Conservation (phyloP, 2,113 vertebrate species). For the Sisor rabdophorus region DNA sequence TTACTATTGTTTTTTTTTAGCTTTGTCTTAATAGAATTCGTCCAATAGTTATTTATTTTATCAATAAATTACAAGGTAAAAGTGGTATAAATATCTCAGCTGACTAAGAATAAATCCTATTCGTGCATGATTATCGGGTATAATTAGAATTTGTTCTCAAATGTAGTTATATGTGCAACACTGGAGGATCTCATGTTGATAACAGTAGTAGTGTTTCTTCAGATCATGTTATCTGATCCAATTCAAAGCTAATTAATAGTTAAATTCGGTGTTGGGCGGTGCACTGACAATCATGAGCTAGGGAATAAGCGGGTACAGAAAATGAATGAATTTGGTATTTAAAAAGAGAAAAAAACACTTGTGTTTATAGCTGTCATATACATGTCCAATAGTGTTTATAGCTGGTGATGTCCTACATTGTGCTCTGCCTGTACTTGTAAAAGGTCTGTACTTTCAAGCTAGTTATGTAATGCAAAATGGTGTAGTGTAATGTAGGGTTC, state of each 20-base stretch:
- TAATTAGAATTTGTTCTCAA: neutral
- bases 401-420: neutral
- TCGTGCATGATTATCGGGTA: too few relatives aligned
- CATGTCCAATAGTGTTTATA: too few relatives aligned
- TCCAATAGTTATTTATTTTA: neutral
- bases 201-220: too few relatives aligned
- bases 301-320: too few relatives aligned
- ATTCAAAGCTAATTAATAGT: neutral
- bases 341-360: neutral
- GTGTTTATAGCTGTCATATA: too few relatives aligned
- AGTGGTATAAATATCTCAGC: constrained; percentile 12
- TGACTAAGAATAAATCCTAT: neutral
- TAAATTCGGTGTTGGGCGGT: too few relatives aligned
- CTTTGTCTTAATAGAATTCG: neutral
- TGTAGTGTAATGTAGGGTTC: neutral
- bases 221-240: too few relatives aligned
- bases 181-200: neutral
- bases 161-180: neutral
- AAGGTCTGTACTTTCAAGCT: neutral
- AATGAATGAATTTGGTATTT: neutral
- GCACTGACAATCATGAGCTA: too few relatives aligned
- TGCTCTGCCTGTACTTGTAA: neutral
- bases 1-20: neutral
- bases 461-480: neutral
- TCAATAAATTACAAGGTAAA: constrained; percentile 11